Base-by-base conservation (phyloP, 2,113 vertebrate species). In the Thamnaconus septentrionalis region DNA sequence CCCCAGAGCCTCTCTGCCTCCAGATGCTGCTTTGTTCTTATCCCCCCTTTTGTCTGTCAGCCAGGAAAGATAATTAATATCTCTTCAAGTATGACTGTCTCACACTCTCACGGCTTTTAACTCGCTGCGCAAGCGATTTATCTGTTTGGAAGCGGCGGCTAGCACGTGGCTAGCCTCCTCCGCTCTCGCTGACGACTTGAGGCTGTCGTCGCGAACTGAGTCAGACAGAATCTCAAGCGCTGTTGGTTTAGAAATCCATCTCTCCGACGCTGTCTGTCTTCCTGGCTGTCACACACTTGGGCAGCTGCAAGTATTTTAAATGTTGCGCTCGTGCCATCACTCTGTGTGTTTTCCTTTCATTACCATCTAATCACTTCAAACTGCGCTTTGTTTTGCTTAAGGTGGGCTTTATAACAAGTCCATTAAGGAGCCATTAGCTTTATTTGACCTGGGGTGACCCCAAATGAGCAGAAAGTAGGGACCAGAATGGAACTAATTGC, bases 251-350 rank as follows among this genome's bases (percentile, higher is more conserved):
- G 78, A 74, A 76, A 73, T 39, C 0, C 5, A 78, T 61, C 79
- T 58, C 65, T 64, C 46, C 44, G 44, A 68, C 54, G 8, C 66
- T 72, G 57, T 68, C 69, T 71, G 51, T 65, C 47, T 73, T 61
- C 60, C 57, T 64, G 52, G 53, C 69, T 66, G 50, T 72, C 67
- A 44, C 56, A 64, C 60, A 71, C 54, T 60, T 44, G 68, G 66
- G 64, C 76, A 88, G 86, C 82, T 87, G 83, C 64, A 58, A 50
- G 75, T 68, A 66, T 78, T 85, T 44, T 12, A 63, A 71, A 40
- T 51, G 58, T 41, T 43, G 12, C 53, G 47, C 56, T 51, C 68
- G 41, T 64, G 72, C 66, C 71, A 58, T 64, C 43, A 53, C 4
- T 8, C 10, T 82, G 53, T 77, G 64, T 85, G 69, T 87, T 87